Evolutionary conservation across 2,113 vertebrate genomes (phyloP), one percentile per base, ranked within the genome.

Genomic region (Casuarius casuarius): DNA sequence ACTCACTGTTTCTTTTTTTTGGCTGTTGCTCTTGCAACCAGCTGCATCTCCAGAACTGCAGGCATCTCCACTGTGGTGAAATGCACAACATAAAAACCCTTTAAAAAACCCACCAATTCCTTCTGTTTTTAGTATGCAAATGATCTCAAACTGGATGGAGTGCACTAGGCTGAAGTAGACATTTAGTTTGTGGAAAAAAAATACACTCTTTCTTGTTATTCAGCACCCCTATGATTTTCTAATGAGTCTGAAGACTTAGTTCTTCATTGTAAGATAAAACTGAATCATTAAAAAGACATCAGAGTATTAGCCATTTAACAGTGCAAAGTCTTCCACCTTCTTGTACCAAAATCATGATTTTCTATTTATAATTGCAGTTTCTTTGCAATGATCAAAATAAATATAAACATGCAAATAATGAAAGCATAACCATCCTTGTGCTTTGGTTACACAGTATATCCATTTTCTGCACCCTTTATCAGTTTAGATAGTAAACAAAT

Each of bases 1-100:
- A 97, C 98, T 98, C 95, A 98, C 98, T 23, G 67, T 94, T 97
- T 28, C 76, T 49, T 81, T 89, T 78, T 86, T 68, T 62, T 75
- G 38, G 68, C 71, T 83, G 7, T 70, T 66, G 81, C 25, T 86
- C 89, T 63, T 92, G 87, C 48, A 92, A 92, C 76, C 92, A 83
- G 51, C 85, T 65, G 25, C 88, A 77, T 74, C 92, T 94, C 90
- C 96, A 85, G 80, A 96, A 80, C 62, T 44, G 54, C 84, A 48
- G 20, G 58, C 8, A 3, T 95, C 89, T 81, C 65, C 92, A 83
- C 96, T 97, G 88, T 84, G 65, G 70, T 44, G 89, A 93, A 96
- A 96, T 14, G 94, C 46, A 89, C 28, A 97, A 90, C 42, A 97
- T 63, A 90, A 84, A 81, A 87, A 56, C 49, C 8, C 40, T 68